A percentile compares a stretch with the other conserved stretches of the same genome.
These are phyloP conservation scores for Brachyptera risi DNA, from an alignment of 2,888 invertebrate species.

Conservation along the genomic window DNA sequence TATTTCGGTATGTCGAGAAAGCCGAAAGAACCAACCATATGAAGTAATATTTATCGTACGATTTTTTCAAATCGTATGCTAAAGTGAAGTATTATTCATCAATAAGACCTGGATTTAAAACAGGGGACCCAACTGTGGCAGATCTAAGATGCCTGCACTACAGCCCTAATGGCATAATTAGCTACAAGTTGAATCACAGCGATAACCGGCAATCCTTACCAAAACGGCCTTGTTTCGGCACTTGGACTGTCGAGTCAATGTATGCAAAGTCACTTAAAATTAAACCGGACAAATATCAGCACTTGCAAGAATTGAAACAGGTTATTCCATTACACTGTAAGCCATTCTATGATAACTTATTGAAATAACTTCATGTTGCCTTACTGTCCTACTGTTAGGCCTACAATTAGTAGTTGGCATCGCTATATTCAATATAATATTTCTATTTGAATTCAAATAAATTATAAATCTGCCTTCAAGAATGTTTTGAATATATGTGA, in stretches of 20 bases:
- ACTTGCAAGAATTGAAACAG: constrained; percentile 11
- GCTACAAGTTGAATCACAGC: neutral
- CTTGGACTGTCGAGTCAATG: neutral
- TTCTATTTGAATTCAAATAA: too few species aligned
- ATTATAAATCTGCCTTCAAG: too few species aligned
- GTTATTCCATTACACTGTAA: constrained; percentile 3
- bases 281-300: constrained; percentile 13
- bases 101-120: constrained; percentile 34
- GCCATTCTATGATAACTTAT: constrained; percentile 7
- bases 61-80: constrained; percentile 22
- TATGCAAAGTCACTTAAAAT: constrained; percentile 1
- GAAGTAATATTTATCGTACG: constrained; percentile 25
- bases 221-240: neutral
- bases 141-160: constrained; percentile 25
- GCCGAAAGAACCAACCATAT: constrained; percentile 30
- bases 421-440: too few species aligned
- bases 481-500: too few species aligned
- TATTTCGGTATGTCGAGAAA: constrained; percentile 22
- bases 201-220: neutral
- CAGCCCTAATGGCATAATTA: neutral
- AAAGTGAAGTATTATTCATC: constrained; percentile 23
- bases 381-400: too few species aligned
- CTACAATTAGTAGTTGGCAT: too few species aligned
- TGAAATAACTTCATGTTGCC: too few species aligned
- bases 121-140: constrained; percentile 33